phyloP scores from a whole-genome alignment of 2,888 invertebrate species.

The Argyresthia albistria region DNA sequence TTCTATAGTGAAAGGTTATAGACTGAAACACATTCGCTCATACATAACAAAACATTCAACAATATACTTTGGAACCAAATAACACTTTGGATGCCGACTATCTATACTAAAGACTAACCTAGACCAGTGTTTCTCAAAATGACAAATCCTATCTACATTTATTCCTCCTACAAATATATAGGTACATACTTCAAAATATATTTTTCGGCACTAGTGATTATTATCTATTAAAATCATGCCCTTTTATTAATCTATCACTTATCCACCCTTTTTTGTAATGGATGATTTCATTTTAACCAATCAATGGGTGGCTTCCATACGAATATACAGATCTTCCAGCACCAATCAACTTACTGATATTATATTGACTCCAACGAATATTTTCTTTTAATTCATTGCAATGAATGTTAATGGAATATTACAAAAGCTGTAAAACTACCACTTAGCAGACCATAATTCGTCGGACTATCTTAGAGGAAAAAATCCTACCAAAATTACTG shows the following conservation, averaged over 20 bases:
- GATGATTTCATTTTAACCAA: neutral
- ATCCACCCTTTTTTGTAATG: slow-evolving; percentile 12
- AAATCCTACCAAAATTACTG: slow-evolving; percentile 22
- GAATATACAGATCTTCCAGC: neutral
- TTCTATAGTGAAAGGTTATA: slow-evolving; percentile 68
- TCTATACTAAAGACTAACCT: slow-evolving; percentile 33
- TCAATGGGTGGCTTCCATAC: neutral
- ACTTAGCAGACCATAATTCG: neutral
- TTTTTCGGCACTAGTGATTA: neutral
- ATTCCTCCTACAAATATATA: neutral
- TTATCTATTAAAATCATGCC: neutral
- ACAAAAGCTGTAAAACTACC: neutral
- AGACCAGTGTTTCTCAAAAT: slow-evolving; percentile 64
- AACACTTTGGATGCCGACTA: slow-evolving; percentile 62
- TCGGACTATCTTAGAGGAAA: neutral
- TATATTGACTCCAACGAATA: neutral
- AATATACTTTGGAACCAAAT: slow-evolving; percentile 65
- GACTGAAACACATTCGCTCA: slow-evolving; percentile 39
- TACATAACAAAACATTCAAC: slow-evolving; percentile 65
- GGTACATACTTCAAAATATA: neutral
- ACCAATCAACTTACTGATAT: neutral
- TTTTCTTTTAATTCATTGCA: neutral
- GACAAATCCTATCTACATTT: neutral
- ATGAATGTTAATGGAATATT: neutral
- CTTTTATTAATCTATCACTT: neutral